Conservation (phyloP, 1,140 invertebrate species). For the Euwallacea similis region DNA sequence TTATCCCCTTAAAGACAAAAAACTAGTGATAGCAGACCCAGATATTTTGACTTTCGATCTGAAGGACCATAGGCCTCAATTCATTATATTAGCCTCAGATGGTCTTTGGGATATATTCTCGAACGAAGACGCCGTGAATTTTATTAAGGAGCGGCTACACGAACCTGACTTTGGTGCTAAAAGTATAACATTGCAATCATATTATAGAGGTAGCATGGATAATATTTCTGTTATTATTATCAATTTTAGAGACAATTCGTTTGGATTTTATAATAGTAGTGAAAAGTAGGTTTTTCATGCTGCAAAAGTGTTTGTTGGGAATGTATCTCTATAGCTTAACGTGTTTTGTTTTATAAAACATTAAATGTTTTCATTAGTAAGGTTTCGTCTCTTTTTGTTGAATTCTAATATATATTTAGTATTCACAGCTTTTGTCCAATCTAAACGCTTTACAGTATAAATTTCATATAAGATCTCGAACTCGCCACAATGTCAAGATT, state of each 20-base stretch:
- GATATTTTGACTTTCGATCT: conserved; percentile 94
- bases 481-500: too few species aligned
- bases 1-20: conserved; percentile 92
- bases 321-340: too few species aligned
- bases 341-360: too few species aligned
- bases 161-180: conserved; percentile 88
- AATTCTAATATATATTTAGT: too few species aligned
- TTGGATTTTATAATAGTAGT: conserved; percentile 29
- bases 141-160: conserved; percentile 77
- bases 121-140: conserved; percentile 92
- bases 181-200: conserved; percentile 87
- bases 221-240: conserved; percentile 95
- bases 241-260: conserved; percentile 70
- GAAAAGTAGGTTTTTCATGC: not conserved
- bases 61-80: conserved; percentile 80
- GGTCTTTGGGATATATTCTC: conserved; percentile 95
- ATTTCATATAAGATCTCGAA: too few species aligned
- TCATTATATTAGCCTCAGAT: conserved; percentile 91
- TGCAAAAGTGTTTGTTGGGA: too few species aligned
- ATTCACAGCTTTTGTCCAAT: too few species aligned
- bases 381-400: too few species aligned
- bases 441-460: too few species aligned
- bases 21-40: conserved; percentile 91
- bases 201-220: conserved; percentile 87
- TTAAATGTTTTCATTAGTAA: too few species aligned